Percentiles rank a stretch among this genome's conserved stretches.
Conservation (phyloP, 2,888 invertebrate species). For the Perizoma affinitatum region DNA sequence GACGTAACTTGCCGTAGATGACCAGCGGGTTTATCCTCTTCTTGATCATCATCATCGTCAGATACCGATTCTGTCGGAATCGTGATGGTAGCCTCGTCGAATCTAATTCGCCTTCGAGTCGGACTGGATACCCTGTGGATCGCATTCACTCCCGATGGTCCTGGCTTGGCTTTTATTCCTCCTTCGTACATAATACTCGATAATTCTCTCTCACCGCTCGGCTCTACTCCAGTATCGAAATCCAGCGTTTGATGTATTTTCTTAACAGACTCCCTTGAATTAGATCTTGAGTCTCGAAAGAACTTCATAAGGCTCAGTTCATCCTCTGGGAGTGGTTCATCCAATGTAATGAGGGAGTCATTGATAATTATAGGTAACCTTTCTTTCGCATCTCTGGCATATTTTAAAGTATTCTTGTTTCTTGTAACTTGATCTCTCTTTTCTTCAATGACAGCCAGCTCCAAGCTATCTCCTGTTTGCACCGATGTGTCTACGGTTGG, state of each 20-base stretch:
- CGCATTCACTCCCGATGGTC: slow-evolving; percentile 15
- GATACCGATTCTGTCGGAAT: slow-evolving; percentile 45
- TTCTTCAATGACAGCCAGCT: slow-evolving; percentile 41
- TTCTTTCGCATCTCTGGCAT: neutral
- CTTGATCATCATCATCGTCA: slow-evolving; percentile 24
- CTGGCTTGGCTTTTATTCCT: slow-evolving; percentile 13
- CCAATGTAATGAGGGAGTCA: slow-evolving; percentile 28
- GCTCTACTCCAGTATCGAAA: slow-evolving; percentile 6
- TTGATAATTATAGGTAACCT: slow-evolving; percentile 7
- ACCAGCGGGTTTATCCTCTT: slow-evolving; percentile 19
- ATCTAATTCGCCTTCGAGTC: slow-evolving; percentile 56
- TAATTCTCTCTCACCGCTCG: slow-evolving; percentile 40
- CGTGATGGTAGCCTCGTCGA: slow-evolving; percentile 55
- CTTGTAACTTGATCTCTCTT: slow-evolving; percentile 4
- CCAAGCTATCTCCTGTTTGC: slow-evolving; percentile 68
- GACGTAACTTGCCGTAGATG: slow-evolving; percentile 30
- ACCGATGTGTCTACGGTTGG: slow-evolving; percentile 48
- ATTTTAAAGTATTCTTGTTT: neutral
- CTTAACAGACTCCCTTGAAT: slow-evolving; percentile 33
- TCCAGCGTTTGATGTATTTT: slow-evolving; percentile 8
- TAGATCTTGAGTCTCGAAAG: slow-evolving; percentile 46
- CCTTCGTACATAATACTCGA: slow-evolving; percentile 33
- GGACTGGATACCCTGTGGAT: neutral
- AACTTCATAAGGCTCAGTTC: slow-evolving; percentile 62
- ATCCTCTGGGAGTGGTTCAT: slow-evolving; percentile 34